Percentiles rank a stretch among this genome's conserved stretches.
phyloP scores from a whole-genome alignment of 2,113 vertebrate genomes.

The Entosphenus tridentatus region DNA sequence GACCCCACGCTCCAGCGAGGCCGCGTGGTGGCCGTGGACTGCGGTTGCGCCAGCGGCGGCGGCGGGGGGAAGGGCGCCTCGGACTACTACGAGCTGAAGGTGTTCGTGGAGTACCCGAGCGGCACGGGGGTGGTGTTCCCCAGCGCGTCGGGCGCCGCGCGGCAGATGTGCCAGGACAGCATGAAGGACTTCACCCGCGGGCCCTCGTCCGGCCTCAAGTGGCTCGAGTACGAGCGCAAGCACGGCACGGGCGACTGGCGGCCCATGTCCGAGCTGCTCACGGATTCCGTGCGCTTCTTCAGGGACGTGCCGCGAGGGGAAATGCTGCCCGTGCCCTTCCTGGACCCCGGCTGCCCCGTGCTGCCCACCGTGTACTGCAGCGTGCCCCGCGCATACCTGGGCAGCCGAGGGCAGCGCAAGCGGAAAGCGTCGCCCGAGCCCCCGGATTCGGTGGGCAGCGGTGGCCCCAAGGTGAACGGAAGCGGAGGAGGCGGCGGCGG shows the following conservation, averaged over 20 bases:
- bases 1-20: conserved; percentile 40
- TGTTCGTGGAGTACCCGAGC: conserved; percentile 49
- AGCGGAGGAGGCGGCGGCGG: conserved; percentile 17
- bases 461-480: conserved; percentile 13
- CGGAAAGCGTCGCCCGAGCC: conserved; percentile 38
- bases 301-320: conserved; percentile 35
- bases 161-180: conserved; percentile 60
- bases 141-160: conserved; percentile 35
- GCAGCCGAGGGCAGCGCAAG: conserved; percentile 20
- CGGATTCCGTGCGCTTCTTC: conserved; percentile 42
- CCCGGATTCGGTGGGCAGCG: neutral
- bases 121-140: conserved; percentile 48
- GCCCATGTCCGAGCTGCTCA: conserved; percentile 45
- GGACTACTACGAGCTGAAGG: conserved; percentile 34
- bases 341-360: conserved; percentile 24
- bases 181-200: conserved; percentile 37
- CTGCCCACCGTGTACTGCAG: conserved; percentile 18
- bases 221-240: conserved; percentile 52
- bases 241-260: conserved; percentile 51
- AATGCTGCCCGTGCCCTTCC: conserved; percentile 37
- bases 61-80: conserved; percentile 13
- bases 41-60: conserved; percentile 19
- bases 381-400: conserved; percentile 15
- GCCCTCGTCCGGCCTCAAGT: conserved; percentile 48
- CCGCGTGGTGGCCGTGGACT: conserved; percentile 49